Evolutionary conservation across 1,140 invertebrate species (phyloP), one percentile per base, ranked within the genome.

Genomic region (Drosophila mauritiana): DNA sequence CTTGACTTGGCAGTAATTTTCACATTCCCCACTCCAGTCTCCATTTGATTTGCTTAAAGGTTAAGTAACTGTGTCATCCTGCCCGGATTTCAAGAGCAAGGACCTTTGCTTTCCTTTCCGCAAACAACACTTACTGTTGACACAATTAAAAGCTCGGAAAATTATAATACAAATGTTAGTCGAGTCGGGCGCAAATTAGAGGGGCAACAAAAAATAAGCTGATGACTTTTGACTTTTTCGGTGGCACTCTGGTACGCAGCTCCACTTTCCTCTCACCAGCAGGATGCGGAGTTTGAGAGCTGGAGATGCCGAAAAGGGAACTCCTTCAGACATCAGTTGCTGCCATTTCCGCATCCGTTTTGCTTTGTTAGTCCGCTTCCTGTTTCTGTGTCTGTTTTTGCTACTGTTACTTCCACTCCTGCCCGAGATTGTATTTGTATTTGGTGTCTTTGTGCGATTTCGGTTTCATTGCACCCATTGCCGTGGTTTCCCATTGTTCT

Each of bases 381-480:
- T 69, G 42, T 82, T 78, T 69, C 67, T 68, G 49, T 78, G 31
- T 69, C 67, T 67, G 49, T 70, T 68, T 39, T 65, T 40, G 64
- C 57, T 49, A 48, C 67, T 36, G 51, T 22, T 25, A 5, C 68
- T 15, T 31, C 20, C 12, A 62, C 57, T 68, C 46, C 40, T 25
- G 63, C 64, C 67, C 70, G 63, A 75, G 53, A 75, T 70, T 59
- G 55, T 70, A 57, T 76, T 67, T 74, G 39, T 43, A 43, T 45
- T 56, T 61, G 67, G 64, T 57, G 51, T 70, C 64, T 65, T 54
- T 85, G 68, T 67, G 61, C 55, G 75, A 82, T 88, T 82, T 86
- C 52, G 78, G 80, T 86, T 86, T 88, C 79, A 88, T 88, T 88
- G 78, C 65, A 75, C 62, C 70, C 83, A 79, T 79, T 82, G 72